Base-by-base conservation (phyloP, 2,888 invertebrate species). In the Chaitophorus viminalis region DNA sequence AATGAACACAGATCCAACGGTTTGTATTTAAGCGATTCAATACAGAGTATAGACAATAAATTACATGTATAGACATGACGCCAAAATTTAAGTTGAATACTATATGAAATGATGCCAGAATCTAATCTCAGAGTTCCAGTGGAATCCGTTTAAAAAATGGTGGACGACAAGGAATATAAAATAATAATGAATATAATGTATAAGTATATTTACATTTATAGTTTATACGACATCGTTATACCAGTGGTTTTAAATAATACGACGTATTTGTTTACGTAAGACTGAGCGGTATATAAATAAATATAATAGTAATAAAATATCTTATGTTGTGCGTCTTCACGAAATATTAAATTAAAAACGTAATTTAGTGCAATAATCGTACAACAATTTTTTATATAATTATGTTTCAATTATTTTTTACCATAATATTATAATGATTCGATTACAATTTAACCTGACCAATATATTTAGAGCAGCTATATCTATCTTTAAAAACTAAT, bases 251-350 rank as follows among this genome's bases (percentile, higher is more conserved):
- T 31, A 77, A 31, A 77, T 25, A 33, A 78, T 54, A 78, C 33
- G 78, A 78, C 78, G 52, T 78, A 33, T 33, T 78, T 54, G 54
- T 78, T 54, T 78, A 78, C 78, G 78, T 54, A 78, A 31, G 54
- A 54, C 33, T 46, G 39, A 9, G 8, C 52, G 33, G 52, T 46
- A 39, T 70, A 70, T 52, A 76, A 60, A 82, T 68, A 75, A 52
- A 75, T 68, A n/a, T 52, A 29, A 25, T 46, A 46, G 91, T 68
- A 68, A 29, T 11, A 68, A 18, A 4, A 25, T 65, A 25, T 65
- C 6, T 25, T n/a, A 8, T 68, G 5, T 68, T n/a, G 68, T 31
- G 60, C 21, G 60, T 60, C 60, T 25, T 60, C 8, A 60, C 60
- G 14, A 60, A 60, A 21, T 2, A 60, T 60, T 60, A 21, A 60